Evolutionary conservation across 2,888 invertebrate species (phyloP).

Genomic region (Cyrtodaria siliqua): DNA sequence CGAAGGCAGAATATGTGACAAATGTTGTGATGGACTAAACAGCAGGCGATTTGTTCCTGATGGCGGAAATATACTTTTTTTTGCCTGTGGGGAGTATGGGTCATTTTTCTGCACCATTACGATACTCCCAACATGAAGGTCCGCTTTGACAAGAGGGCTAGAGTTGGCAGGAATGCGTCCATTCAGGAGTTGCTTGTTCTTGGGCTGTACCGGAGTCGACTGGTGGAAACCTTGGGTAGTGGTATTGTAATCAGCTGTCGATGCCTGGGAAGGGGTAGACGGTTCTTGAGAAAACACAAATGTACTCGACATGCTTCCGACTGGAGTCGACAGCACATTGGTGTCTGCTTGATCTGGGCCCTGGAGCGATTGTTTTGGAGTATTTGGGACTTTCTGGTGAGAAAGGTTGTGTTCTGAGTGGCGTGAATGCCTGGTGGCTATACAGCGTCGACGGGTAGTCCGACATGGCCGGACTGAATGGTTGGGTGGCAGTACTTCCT

Average conservation of each 20-base stretch:
- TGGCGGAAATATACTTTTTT: slow-evolving; percentile 19
- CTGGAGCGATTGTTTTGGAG: slow-evolving; percentile 1
- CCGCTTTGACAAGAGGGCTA: slow-evolving; percentile 52
- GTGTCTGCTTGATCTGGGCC: no score
- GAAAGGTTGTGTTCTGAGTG: neutral
- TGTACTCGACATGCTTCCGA: no score
- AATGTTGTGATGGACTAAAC: slow-evolving; percentile 37
- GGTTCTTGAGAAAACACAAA: no score
- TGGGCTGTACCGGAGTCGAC: slow-evolving; percentile 21
- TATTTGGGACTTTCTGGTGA: slow-evolving; percentile 3
- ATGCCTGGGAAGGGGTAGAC: no score
- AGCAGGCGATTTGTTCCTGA: slow-evolving; percentile 21
- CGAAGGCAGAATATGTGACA: no score
- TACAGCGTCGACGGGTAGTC: slow-evolving; percentile 20
- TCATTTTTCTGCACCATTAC: slow-evolving; percentile 35
- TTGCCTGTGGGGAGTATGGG: slow-evolving; percentile 21
- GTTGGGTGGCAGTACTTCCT: slow-evolving; percentile 41
- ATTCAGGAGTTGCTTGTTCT: neutral
- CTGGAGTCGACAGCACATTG: no score
- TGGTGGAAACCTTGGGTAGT: neutral
- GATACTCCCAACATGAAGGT: slow-evolving; percentile 38
- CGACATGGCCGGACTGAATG: slow-evolving; percentile 45
- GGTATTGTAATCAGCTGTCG: neutral
- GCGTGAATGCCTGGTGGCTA: neutral
- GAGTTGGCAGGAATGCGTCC: slow-evolving; percentile 13